Evolutionary conservation across 2,113 vertebrate genomes (phyloP), one percentile per base, ranked within the genome.

Genomic region (Chionodraco myersi): DNA sequence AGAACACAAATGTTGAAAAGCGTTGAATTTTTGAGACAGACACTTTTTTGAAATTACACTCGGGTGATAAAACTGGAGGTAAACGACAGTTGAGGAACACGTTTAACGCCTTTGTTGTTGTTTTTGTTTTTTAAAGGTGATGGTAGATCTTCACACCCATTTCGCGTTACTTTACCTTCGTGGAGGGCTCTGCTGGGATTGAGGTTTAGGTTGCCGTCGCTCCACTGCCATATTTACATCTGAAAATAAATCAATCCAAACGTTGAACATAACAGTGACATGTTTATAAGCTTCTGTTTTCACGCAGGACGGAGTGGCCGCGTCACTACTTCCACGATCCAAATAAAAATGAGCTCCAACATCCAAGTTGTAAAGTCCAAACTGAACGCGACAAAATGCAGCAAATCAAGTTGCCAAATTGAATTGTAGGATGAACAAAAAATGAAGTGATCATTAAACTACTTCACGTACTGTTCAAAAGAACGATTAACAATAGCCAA

Each of bases 181-280:
- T 94, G 97, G 91, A 80, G 98, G 98, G 93, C 98, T 99, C 96
- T 95, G 97, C 96, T 97, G 97, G 96, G 97, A 92, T 94, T 96
- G 96, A 96, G 96, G 95, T 96, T 98, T 98, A 98, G 95, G 95
- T 96, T 97, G 97, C 95, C 97, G 98, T 97, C 98, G 96, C 95
- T 99, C 98, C 96, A 96, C 95, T 96, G 98, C 97, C 97, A 98
- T 99, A 96, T 99, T 99, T 97, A 99, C 96, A 98, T 99, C 98
- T 99, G 98, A 97, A 99, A 99, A 98, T 97, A 98, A 98, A 99
- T 97, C 96, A 99, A 98, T 97, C 98, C 97, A 97, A 96, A 97
- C 96, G 96, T 98, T 99, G 96, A 99, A 98, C 92, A 95, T 79
- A 91, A 93, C 91, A 95, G 84, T 90, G 80, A 90, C 86, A 91